Evolutionary conservation across 2,113 vertebrate species (phyloP), one percentile per base, ranked within the genome.

Genomic region (Zosterops hypoxanthus): DNA sequence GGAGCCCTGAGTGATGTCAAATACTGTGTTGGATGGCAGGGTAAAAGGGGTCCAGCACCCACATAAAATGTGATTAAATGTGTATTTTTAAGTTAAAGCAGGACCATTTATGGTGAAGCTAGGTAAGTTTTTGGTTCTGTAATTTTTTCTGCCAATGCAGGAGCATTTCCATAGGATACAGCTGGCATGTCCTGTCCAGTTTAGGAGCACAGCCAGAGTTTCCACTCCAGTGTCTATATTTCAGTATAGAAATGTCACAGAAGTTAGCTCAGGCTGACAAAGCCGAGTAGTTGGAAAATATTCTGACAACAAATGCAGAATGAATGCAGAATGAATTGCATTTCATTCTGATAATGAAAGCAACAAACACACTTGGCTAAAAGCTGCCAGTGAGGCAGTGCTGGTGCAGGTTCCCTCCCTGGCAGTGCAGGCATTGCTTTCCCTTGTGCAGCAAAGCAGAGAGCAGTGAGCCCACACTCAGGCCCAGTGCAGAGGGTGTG

Each of bases 161-260:
- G 33, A 26, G 24, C 12, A 2, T 57, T 73, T 81, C 68, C 21
- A 5, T 12, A 20, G 31, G 66, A 11, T 21, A 5, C 10, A 26
- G 12, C 0, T 8, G 44, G n/a, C 1, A 0, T 6, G n/a, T 91
- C 68, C 57, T 0, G 0, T 12, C 50, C 76, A 13, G 46, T 46
- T 68, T 2, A 12, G 69, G 70, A 39, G 72, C 25, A 41, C 14
- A 23, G n/a, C 4, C 31, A 13, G 0, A 14, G 6, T 52, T 75
- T 53, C 33, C 29, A 56, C 26, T 34, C 15, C 33, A 8, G 47
- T 7, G 59, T 39, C 36, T 39, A 39, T 39, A 39, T 39, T 39
- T 39, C 1, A 1, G 15, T 4, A 20, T 1, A 53, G 89, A 77
- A 77, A 46, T 8, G 36, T 23, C 66, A 56, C 57, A n/a, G 34